phyloP scores from a whole-genome alignment of 2,797 vertebrate species.

The Aplochiton taeniatus region DNA sequence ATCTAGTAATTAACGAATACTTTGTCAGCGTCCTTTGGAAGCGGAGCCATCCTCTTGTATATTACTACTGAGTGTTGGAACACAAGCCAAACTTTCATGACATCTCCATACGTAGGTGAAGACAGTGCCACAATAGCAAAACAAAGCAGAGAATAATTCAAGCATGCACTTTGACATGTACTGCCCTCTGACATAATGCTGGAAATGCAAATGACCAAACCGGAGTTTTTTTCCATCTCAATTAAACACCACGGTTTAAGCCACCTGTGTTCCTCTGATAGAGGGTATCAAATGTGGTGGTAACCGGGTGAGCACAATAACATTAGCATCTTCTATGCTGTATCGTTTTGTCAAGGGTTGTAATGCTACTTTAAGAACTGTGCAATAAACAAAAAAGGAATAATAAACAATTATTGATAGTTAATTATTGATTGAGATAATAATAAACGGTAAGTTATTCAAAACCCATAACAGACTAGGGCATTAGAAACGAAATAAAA shows the following conservation, averaged over 20 bases:
- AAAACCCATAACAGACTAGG: too few species aligned
- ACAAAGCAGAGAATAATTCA: conserved; percentile 58
- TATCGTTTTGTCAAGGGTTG: too few species aligned
- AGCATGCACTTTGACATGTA: conserved; percentile 45
- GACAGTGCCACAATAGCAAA: conserved; percentile 51
- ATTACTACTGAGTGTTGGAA: conserved; percentile 63
- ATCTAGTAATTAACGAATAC: conserved; percentile 32
- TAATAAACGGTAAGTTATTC: neutral
- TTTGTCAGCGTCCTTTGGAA: conserved; percentile 47
- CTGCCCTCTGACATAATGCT: conserved; percentile 11
- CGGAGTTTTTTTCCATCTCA: neutral
- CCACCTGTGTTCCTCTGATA: neutral
- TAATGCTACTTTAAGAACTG: too few species aligned
- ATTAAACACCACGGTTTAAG: too few species aligned
- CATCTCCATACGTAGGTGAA: conserved; percentile 54
- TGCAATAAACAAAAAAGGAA: neutral
- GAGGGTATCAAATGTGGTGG: neutral
- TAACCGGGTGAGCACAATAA: neutral
- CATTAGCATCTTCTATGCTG: neutral
- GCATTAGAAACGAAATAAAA: conserved; percentile 32
- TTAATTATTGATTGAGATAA: too few species aligned
- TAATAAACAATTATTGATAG: neutral
- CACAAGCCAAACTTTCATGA: conserved; percentile 40
- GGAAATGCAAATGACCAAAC: conserved; percentile 6
- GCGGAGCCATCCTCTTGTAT: conserved; percentile 54